Base-by-base conservation (phyloP, 2,113 vertebrate genomes). In the Pseudolaguvia tuberculata region DNA sequence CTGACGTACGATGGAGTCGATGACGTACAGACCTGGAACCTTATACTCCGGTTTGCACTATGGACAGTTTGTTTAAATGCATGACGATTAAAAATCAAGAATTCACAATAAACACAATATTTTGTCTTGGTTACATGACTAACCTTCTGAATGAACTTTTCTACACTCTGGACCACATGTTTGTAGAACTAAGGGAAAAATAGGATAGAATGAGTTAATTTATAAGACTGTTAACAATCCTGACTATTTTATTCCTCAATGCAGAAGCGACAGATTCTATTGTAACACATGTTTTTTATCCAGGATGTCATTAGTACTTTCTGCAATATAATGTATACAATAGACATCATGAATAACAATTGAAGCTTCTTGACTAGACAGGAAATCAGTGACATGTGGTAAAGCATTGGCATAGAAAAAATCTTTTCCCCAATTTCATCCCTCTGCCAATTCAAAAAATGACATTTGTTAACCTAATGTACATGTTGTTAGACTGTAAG, bases 1-100 rank as follows among this genome's bases (percentile, higher is more conserved):
- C 85, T 99, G 97, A 73, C 97, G 92, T 78, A 99, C 96, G 71
- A 99, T 99, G 13, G 96, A 99, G 87, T 99, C 97, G 84, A 99
- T 93, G 77, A 99, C 97, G 76, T 99, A 99, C 56, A 99, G 90
- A 63, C 97, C 97, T 3, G 96, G 96, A 58, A 99, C 97, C 85
- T 99, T 99, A 89, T 99, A 99, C 88, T 99, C 97, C 66, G 96
- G 95, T 84, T 98, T 98, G 89, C 97, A 99, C 97, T 99, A 78
- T 15, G 67, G 15, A 80, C 14, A 47, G 3, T 17, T 21, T 25
- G 1, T 17, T 20, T 9, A 21, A 57, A 25, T 3, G 21, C 0
- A 29, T 8, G 21, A 4, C 4, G 18, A 11, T 52, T 66, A 13
- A 55, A 18, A 12, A 29, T 69, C 5, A 25, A 27, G 1, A 3